These are phyloP conservation scores for Uria aalge DNA, from an alignment of 2,113 vertebrate genomes.

Conservation along the genomic window DNA sequence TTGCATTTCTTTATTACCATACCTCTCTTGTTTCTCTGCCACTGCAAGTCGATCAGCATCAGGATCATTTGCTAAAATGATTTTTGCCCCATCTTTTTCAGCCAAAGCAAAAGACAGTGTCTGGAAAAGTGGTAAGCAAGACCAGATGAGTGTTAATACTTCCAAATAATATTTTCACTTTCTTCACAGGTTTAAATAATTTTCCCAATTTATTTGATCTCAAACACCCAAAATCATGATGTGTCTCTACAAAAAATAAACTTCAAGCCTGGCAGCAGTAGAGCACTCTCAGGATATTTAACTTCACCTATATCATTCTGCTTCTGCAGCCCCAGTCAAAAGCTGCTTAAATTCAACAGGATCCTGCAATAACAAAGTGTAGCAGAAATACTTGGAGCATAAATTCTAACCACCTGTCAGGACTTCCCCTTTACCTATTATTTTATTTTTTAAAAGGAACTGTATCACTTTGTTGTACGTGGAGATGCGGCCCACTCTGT, in stretches of 20 bases:
- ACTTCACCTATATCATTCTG: neutral
- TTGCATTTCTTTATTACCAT: neutral
- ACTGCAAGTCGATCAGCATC: conserved; percentile 94
- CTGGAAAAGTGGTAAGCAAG: conserved; percentile 70
- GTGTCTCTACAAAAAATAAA: neutral
- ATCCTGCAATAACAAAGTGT: neutral
- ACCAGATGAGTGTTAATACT: neutral
- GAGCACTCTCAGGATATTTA: neutral
- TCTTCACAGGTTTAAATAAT: neutral
- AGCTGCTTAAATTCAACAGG: neutral
- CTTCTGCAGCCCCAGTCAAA: neutral
- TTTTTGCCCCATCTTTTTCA: conserved; percentile 84
- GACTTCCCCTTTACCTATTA: neutral
- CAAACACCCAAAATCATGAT: neutral
- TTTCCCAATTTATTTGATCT: neutral
- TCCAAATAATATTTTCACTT: neutral
- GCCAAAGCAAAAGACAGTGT: conserved; percentile 92
- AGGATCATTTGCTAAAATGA: conserved; percentile 94
- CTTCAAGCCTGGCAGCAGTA: neutral
- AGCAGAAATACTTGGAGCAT: neutral
- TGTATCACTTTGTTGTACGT: neutral
- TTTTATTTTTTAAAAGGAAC: neutral
- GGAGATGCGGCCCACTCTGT: neutral
- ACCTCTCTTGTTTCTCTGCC: conserved; percentile 92
- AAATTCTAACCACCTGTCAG: neutral